Conservation (phyloP, 1,140 invertebrate genomes). For the Grapholita molesta region DNA sequence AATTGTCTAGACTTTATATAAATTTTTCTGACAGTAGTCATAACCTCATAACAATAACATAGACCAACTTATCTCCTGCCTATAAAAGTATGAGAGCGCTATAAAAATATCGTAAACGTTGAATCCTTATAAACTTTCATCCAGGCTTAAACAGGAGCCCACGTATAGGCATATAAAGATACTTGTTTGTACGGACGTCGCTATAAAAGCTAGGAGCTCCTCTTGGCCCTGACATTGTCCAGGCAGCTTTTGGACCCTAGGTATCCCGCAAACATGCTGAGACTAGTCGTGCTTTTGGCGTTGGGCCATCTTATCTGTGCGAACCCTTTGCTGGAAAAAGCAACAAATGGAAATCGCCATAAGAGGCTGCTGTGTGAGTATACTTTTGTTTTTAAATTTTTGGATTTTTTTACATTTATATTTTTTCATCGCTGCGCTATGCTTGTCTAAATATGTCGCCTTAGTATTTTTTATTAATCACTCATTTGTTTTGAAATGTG, state of each 20-base stretch:
- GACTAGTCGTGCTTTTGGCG: slow-evolving; percentile 35
- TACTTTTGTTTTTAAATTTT: background rate
- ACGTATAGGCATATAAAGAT: slow-evolving; percentile 52
- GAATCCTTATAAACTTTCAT: slow-evolving; percentile 63
- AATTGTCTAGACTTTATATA: background rate
- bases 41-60: background rate
- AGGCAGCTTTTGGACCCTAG: slow-evolving; percentile 22
- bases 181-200: slow-evolving; percentile 48
- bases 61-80: background rate
- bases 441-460: too few species aligned
- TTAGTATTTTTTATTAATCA: too few species aligned
- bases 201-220: slow-evolving; percentile 69
- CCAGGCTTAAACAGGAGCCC: slow-evolving; percentile 56
- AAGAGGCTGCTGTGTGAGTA: slow-evolving; percentile 42
- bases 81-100: background rate
- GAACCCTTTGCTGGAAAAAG: slow-evolving; percentile 26
- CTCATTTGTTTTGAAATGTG: too few species aligned
- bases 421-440: too few species aligned
- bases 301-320: slow-evolving; percentile 28
- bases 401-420: background rate
- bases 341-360: slow-evolving; percentile 30
- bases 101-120: slow-evolving; percentile 16
- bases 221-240: slow-evolving; percentile 70
- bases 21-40: background rate
- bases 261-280: slow-evolving; percentile 34